Evolutionary conservation across 1,140 invertebrate genomes (phyloP).

Genomic region (Tetramorium alpestre): DNA sequence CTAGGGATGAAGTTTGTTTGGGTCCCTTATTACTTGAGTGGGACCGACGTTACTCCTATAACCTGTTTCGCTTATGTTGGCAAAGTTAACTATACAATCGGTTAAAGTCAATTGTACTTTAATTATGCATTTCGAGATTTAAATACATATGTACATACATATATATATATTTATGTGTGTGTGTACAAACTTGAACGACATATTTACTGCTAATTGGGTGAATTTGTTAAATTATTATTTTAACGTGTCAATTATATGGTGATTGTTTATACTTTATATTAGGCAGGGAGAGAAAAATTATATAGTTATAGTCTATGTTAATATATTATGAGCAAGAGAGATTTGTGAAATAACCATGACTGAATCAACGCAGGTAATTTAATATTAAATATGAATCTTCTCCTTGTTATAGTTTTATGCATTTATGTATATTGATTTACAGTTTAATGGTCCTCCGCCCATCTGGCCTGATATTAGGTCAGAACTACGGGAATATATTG

Average conservation of each 20-base stretch:
- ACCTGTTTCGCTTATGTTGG: background rate
- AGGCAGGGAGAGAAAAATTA: background rate
- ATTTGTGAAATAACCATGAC: background rate
- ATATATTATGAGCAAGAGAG: conserved; percentile 4
- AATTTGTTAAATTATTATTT: background rate
- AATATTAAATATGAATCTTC: background rate
- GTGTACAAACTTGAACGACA: background rate
- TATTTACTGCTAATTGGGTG: background rate
- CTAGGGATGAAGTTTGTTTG: background rate
- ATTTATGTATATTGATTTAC: conserved; percentile 18
- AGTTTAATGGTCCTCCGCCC: conserved; percentile 86
- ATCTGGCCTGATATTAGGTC: conserved; percentile 87
- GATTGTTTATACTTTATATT: background rate
- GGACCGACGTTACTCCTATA: background rate
- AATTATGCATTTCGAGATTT: background rate
- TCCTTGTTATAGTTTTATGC: background rate
- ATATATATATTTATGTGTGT: too few species aligned
- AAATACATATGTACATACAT: background rate
- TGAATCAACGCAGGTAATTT: conserved; percentile 25
- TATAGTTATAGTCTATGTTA: background rate
- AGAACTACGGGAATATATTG: conserved; percentile 87
- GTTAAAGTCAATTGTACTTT: background rate
- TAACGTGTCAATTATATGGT: background rate
- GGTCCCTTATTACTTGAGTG: too few species aligned
- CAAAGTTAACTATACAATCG: background rate